Percentiles rank a stretch among this genome's conserved stretches.
Evolutionary conservation across 2,113 vertebrate genomes (phyloP).

Genomic region (Cnemophilus loriae): DNA sequence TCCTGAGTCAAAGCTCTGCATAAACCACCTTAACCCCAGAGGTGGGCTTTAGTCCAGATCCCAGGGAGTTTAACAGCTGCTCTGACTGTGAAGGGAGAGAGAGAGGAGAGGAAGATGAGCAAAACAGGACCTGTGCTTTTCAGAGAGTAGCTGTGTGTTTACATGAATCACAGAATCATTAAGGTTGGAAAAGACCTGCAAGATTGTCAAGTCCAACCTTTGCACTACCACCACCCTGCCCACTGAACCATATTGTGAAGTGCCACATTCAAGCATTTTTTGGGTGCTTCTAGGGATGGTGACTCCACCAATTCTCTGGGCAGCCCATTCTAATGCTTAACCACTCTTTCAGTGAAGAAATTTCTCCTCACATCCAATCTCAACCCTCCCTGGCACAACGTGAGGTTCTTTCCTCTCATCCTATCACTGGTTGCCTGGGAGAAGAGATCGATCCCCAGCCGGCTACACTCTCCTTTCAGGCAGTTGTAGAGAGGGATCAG

Average conservation of each 20-base stretch:
- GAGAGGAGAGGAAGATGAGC: not conserved
- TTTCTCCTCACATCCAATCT: not conserved
- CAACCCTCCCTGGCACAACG: not conserved
- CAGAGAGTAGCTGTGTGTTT: not conserved
- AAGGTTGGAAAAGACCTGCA: not conserved
- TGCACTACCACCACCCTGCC: not conserved
- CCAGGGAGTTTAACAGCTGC: not conserved
- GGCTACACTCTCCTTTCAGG: not conserved
- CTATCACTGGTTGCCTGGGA: not conserved
- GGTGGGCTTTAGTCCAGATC: not conserved
- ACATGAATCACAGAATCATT: not conserved
- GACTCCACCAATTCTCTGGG: not conserved
- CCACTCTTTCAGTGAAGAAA: not conserved
- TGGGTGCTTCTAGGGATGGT: not conserved
- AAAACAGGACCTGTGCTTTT: not conserved
- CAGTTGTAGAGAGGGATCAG: not conserved
- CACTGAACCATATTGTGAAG: not conserved
- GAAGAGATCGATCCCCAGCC: not conserved
- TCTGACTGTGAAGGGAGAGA: fast-evolving
- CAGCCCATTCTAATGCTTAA: not conserved
- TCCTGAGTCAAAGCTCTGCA: not conserved
- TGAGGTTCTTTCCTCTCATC: not conserved
- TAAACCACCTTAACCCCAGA: not conserved
- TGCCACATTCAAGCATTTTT: not conserved
- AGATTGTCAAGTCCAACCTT: not conserved